Percentiles rank a stretch among this genome's conserved stretches.
Conservation (phyloP, 2,888 invertebrate species). For the Monopis laevigella region DNA sequence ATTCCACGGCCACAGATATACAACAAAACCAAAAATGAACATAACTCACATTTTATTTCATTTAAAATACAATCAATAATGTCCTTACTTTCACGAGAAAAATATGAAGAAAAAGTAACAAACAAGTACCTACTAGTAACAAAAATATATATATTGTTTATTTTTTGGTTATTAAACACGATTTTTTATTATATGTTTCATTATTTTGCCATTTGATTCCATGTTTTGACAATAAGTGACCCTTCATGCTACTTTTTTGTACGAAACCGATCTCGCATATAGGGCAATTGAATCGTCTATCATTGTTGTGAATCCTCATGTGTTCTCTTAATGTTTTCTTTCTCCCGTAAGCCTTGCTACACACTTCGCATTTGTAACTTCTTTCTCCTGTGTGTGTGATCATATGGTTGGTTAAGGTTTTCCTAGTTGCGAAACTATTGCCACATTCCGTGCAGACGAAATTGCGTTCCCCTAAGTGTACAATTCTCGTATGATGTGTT, state of each 20-base stretch:
- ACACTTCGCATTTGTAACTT: slow-evolving; percentile 50
- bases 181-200: too few species aligned
- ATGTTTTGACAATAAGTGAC: slow-evolving; percentile 37
- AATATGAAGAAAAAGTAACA: too few species aligned
- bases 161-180: too few species aligned
- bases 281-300: slow-evolving; percentile 30
- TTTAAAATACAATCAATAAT: too few species aligned
- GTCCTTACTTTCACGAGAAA: too few species aligned
- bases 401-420: slow-evolving; percentile 61
- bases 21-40: too few species aligned
- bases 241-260: slow-evolving; percentile 35
- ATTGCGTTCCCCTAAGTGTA: slow-evolving; percentile 53
- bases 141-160: too few species aligned
- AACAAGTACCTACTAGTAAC: too few species aligned
- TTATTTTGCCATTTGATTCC: too few species aligned
- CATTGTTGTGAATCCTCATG: slow-evolving; percentile 41
- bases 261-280: slow-evolving; percentile 38
- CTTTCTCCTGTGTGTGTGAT: slow-evolving; percentile 56
- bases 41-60: too few species aligned
- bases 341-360: slow-evolving; percentile 56
- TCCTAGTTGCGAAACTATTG: slow-evolving; percentile 55
- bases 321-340: slow-evolving; percentile 46
- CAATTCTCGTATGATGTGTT: slow-evolving; percentile 44
- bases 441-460: slow-evolving; percentile 56
- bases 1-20: too few species aligned